These are phyloP conservation scores for Coenonympha glycerion DNA, from an alignment of 2,888 invertebrate species.

Conservation along the genomic window DNA sequence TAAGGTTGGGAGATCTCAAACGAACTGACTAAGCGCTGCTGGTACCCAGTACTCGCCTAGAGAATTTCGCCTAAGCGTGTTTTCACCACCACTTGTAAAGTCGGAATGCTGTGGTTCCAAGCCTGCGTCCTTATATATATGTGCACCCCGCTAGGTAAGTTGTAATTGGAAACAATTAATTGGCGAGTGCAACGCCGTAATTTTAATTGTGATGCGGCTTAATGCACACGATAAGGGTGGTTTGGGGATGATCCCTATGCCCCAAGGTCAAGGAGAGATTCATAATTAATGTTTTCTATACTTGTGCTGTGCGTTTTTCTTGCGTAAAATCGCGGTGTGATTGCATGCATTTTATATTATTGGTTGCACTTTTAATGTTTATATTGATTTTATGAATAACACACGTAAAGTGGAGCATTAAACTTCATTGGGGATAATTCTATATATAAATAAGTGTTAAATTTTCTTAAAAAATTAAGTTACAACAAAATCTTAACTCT, in stretches of 20 bases:
- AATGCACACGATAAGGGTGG: conserved; percentile 33
- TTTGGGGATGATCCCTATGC: conserved; percentile 13
- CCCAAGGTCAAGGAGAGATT: not conserved
- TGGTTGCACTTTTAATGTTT: conserved; percentile 2
- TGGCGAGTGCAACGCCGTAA: conserved; percentile 66
- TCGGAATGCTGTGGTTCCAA: conserved; percentile 61
- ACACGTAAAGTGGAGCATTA: not conserved
- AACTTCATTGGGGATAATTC: too few species aligned
- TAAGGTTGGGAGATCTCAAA: conserved; percentile 70
- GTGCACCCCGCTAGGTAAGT: conserved; percentile 58
- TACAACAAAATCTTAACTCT: too few species aligned
- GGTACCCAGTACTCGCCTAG: conserved; percentile 70
- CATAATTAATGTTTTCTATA: not conserved
- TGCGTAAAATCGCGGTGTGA: conserved; percentile 10
- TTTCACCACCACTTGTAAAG: conserved; percentile 57
- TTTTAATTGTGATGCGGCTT: conserved; percentile 59
- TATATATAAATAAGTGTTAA: too few species aligned
- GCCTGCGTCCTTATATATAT: conserved; percentile 65
- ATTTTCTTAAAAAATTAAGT: too few species aligned
- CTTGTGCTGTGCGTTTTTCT: not conserved
- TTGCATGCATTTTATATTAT: conserved; percentile 2
- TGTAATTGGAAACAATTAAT: conserved; percentile 74
- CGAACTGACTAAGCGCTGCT: conserved; percentile 75
- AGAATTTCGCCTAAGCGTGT: conserved; percentile 73
- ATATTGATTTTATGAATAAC: not conserved